A percentile compares a stretch with the other conserved stretches of the same genome.
Conservation (phyloP, 1,140 invertebrate genomes). For the Acromyrmex echinatior region DNA sequence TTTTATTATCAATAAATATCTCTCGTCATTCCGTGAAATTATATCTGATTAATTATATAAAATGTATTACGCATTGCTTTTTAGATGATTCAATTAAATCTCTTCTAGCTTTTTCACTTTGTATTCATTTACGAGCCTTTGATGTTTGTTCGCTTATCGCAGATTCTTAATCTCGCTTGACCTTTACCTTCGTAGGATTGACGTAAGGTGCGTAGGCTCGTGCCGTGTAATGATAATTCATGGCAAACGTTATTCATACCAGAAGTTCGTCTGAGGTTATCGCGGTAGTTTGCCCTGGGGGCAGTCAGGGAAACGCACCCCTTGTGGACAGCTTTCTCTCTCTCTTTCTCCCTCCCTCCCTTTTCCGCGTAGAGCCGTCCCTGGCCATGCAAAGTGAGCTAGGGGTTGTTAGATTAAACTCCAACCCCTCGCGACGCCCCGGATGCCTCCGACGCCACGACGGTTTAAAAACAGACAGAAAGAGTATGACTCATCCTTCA, state of each 20-base stretch:
- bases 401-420: conserved; percentile 83
- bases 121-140: not conserved
- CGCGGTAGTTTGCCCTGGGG: conserved; percentile 71
- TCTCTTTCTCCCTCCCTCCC: conserved; percentile 18
- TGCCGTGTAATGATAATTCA: conserved; percentile 75
- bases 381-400: conserved; percentile 81
- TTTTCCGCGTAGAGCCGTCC: conserved; percentile 66
- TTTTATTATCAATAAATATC: not conserved
- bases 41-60: not conserved
- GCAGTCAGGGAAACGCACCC: conserved; percentile 77
- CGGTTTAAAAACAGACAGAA: conserved; percentile 84
- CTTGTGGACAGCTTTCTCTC: conserved; percentile 74
- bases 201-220: conserved; percentile 56
- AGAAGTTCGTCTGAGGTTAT: conserved; percentile 78
- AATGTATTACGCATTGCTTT: not conserved
- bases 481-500: conserved; percentile 81
- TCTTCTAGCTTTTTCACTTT: conserved; percentile 31
- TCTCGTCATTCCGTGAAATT: not conserved
- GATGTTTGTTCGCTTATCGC: conserved; percentile 40
- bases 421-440: conserved; percentile 82
- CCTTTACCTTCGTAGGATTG: conserved; percentile 32
- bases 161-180: conserved; percentile 54
- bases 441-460: conserved; percentile 81
- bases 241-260: conserved; percentile 81
- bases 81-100: not conserved